Evolutionary conservation across 35 echinoderm and acorn worm species (phyloP).

Genomic region (Heliocidaris erythrogramma): DNA sequence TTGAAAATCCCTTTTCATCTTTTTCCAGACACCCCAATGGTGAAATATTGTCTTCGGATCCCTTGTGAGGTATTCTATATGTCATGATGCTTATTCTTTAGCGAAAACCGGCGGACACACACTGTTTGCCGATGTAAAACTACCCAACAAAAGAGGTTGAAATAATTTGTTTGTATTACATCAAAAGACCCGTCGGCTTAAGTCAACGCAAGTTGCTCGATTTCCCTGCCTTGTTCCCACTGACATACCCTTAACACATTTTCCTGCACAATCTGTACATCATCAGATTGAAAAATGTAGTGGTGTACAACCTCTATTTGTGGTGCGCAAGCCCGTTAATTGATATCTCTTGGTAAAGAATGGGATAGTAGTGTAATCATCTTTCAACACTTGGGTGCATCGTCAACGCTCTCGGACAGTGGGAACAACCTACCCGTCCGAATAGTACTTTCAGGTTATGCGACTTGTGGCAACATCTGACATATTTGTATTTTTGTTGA

Average conservation of each 20-base stretch:
- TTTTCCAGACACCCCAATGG: neutral
- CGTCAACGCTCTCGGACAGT: neutral
- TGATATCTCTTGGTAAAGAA: neutral
- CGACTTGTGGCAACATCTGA: constrained; percentile 1
- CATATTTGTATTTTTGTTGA: constrained; percentile 5
- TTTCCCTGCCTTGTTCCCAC: neutral
- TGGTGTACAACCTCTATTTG: neutral
- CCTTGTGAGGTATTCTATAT: neutral
- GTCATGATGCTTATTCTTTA: neutral
- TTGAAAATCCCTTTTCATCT: neutral
- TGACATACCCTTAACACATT: neutral
- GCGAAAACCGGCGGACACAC: no score
- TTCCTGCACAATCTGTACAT: neutral
- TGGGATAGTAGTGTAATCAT: neutral
- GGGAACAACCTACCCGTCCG: neutral
- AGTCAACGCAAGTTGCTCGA: neutral
- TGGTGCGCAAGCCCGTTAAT: neutral
- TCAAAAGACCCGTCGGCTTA: neutral
- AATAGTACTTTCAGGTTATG: constrained; percentile 18
- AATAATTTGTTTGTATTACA: constrained; percentile 14
- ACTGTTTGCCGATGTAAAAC: neutral
- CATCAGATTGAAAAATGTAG: neutral
- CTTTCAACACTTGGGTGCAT: neutral
- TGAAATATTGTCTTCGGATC: neutral
- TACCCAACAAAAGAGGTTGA: neutral